Percentiles rank a stretch among this genome's conserved stretches.
These are phyloP conservation scores for Drosophila lacteicornis DNA, from an alignment of 1,140 invertebrate genomes.

Conservation along the genomic window DNA sequence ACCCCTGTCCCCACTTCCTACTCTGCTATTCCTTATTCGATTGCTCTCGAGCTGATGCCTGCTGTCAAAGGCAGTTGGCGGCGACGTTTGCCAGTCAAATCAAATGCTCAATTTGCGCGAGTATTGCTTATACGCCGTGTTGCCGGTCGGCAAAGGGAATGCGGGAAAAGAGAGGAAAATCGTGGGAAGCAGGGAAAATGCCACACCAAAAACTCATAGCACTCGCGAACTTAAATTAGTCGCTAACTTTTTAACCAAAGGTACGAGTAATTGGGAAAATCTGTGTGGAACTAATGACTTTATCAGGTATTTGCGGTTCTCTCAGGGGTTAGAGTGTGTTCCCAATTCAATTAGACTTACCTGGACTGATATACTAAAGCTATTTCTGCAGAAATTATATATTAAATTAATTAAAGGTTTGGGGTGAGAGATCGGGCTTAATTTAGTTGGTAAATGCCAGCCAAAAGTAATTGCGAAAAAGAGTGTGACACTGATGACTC, in stretches of 20 bases:
- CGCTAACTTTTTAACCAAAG: constrained; percentile 31
- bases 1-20: background rate
- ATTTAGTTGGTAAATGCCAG: constrained; percentile 26
- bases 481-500: constrained; percentile 11
- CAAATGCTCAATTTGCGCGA: constrained; percentile 78
- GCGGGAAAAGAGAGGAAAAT: constrained; percentile 27
- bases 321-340: background rate
- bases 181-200: background rate
- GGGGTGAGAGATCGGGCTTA: background rate
- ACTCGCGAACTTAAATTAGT: constrained; percentile 44
- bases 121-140: constrained; percentile 73
- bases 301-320: constrained; percentile 15
- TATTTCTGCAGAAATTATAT: background rate
- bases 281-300: constrained; percentile 10
- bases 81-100: constrained; percentile 69
- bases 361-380: background rate
- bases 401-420: background rate
- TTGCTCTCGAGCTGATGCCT: constrained; percentile 39
- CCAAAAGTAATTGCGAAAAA: constrained; percentile 54
- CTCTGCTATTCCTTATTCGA: constrained; percentile 34
- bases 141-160: constrained; percentile 8
- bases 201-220: background rate
- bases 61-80: constrained; percentile 68
- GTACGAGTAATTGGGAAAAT: constrained; percentile 37
- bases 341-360: constrained; percentile 10